Base-by-base conservation (phyloP, 2,113 vertebrate genomes). In the Ammodytes marinus region DNA sequence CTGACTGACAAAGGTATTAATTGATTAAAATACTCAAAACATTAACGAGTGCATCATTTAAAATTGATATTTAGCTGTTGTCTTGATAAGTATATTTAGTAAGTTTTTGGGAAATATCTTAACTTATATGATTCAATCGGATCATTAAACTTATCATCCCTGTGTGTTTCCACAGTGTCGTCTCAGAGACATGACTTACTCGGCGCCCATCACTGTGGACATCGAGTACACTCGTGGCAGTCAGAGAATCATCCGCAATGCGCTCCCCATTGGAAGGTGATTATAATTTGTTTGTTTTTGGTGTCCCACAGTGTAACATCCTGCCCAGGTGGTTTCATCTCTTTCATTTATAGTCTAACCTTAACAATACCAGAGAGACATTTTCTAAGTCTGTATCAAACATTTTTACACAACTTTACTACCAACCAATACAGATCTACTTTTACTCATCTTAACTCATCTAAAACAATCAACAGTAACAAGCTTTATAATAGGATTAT, bases 231-330 rank as follows among this genome's bases (percentile, higher is more conserved):
- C 98, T 0, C 92, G 98, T 3, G 98, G 98, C 73, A 99, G 97
- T 89, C 98, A 99, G 94, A 97, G 98, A 89, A 98, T 99, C 90
- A 99, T 99, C 87, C 97, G 98, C 19, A 99, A 99, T 27, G 98
- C 98, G 0, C 86, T 99, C 61, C 96, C 98, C 60, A 98, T 99
- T 1, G 97, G 98, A 95, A 96, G 98, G 98, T 99, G 27, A 91
- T 79, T 14, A 10, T 7, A 57, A 6, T 65, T 71, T 53, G 39
- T 17, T 35, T 67, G 14, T 60, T 42, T 45, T 27, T 27, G 27
- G 19, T 71, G 6, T 57, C 45, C 49, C 4, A 12, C 4, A 15
- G 40, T 4, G 9, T 79, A 6, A 53, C 19, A 42, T 54, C 42
- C 37, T 68, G 40, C 15, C 4, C 27, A 3, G 11, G 52, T 43